Conservation (phyloP, 2,113 vertebrate genomes). For the Gymnorhina tibicen region DNA sequence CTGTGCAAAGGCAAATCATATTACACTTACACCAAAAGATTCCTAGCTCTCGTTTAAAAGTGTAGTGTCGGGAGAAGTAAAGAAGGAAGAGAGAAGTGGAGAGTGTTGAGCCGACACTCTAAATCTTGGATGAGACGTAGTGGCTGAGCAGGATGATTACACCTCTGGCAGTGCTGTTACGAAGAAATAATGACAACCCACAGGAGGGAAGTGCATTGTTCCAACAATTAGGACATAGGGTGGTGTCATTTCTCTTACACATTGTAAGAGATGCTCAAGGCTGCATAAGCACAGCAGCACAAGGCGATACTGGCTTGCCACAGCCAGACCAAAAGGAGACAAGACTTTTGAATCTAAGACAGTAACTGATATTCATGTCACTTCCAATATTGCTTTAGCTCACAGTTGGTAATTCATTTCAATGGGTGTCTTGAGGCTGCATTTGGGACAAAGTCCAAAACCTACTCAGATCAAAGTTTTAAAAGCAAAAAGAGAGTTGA, state of each 20-base stretch:
- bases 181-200: neutral
- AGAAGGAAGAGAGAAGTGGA: neutral
- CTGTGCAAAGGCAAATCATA: neutral
- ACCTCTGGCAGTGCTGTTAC: neutral
- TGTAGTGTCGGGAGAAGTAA: neutral
- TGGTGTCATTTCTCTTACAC: neutral
- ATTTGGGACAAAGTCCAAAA: neutral
- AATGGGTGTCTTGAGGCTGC: neutral
- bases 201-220: neutral
- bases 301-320: neutral
- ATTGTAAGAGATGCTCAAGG: neutral
- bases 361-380: neutral
- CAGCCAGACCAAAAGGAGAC: neutral
- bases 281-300: neutral
- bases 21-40: neutral
- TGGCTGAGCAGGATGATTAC: neutral
- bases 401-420: neutral
- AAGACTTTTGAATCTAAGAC: neutral
- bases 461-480: neutral
- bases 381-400: neutral
- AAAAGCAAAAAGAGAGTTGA: neutral
- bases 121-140: neutral
- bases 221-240: neutral
- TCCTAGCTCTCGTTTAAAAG: neutral
- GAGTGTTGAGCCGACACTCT: neutral